Base-by-base conservation (phyloP, 2,113 vertebrate species). In the Apodemus sylvaticus region DNA sequence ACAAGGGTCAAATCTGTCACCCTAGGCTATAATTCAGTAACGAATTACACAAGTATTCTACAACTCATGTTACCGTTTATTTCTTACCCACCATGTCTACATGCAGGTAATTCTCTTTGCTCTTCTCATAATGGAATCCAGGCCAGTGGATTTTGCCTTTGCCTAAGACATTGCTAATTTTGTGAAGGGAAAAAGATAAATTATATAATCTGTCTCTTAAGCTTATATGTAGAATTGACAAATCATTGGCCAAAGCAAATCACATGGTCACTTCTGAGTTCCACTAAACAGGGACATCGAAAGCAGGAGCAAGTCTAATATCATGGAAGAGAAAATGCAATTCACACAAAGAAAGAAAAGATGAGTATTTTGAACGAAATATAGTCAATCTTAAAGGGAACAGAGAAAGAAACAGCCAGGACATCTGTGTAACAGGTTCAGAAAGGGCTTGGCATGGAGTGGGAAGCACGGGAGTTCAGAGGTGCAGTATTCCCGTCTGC, bases 191-290 rank as follows among this genome's bases (percentile, higher is more conserved):
- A 36, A 71, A 77, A 77, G 24, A 78, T 24, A 48, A 51, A 29
- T 42, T 14, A 22, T 17, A 66, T 26, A 12, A 60, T 53, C 12
- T 51, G 5, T 70, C 31, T 92, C 76, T 73, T 73, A 66, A 36
- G 11, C 3, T 55, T 81, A 22, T 13, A 71, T 53, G 26, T 77
- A 20, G 51, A 73, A 94, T 36, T 77, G 51, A 64, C 11, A 13
- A 31, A 60, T 45, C 76, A 58, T 36, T 87, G 26, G 42, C n/a
- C 20, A 94, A 39, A 82, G 60, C 42, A 89, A 92, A 83, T 87
- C 60, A 92, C 66, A 20, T 24, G n/a, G 31, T 93, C n/a, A 66
- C 26, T 78, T 93, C n/a, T 83, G 82, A 91, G 70, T 86, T 86
- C 74, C 73, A 76, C 60, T 20, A 39, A 62, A 34, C 26, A 53